Evolutionary conservation across 2,797 vertebrate genomes (phyloP), one percentile per base, ranked within the genome.

Genomic region (Staurois parvus): DNA sequence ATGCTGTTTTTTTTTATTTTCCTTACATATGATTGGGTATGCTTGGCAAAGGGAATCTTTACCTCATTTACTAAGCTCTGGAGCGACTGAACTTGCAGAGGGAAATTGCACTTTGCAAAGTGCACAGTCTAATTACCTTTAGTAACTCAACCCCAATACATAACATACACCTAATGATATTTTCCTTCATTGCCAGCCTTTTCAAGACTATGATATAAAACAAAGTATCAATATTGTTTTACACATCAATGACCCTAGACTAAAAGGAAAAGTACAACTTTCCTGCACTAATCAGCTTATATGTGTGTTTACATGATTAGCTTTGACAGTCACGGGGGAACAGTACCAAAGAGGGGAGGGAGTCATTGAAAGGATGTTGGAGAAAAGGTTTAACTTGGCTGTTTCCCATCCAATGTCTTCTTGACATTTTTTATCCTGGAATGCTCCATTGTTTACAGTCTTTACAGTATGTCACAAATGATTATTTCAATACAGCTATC

Each of bases 371-470:
- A 66, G 17, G 64, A 66, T 66, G 64, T 66, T 66, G 64, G 64
- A 26, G 64, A 29, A 66, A 66, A 66, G 64, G 64, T 9, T 9
- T 28, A 26, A 66, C 26, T 15, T 66, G 10, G 12, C 26, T 66
- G 64, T 28, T 66, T 66, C 28, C 64, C 64, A 66, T 66, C 64
- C 28, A 66, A 19, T 66, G 21, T 59, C 52, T 66, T 29, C 64
- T 66, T 66, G 64, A 66, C 64, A 26, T 66, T 37, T 66, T 66
- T 66, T 26, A 66, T 26, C 59, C n/a, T 26, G 24, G 59, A 64
- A 64, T 64, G n/a, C 64, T 66, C 64, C 26, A 66, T 29, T 66
- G 64, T 66, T 29, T 66, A 66, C 64, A 66, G 64, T 29, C 64
- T 66, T 66, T 26, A 29, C 64, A 66, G 12, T 29, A 12, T 66